These are phyloP conservation scores for Gari tellinella DNA, from an alignment of 2,888 invertebrate genomes.

Conservation along the genomic window DNA sequence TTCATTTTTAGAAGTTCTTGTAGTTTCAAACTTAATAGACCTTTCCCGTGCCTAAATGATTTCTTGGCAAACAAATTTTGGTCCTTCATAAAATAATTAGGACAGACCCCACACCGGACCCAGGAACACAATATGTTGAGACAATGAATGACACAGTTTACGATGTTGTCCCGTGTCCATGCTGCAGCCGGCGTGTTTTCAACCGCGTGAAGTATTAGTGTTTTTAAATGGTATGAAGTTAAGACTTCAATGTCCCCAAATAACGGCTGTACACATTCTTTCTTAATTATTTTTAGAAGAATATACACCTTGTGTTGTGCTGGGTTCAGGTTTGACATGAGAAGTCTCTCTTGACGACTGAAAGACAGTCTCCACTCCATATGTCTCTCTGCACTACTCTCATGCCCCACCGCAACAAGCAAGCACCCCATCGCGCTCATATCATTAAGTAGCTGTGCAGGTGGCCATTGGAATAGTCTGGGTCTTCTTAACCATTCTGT, in stretches of 20 bases:
- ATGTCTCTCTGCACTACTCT: neutral
- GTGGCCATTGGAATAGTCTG: neutral
- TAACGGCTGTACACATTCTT: constrained; percentile 2
- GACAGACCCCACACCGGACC: constrained; percentile 1
- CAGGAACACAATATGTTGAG: neutral
- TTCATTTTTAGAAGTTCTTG: no score
- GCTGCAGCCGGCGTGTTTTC: neutral
- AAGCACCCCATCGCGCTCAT: constrained; percentile 6
- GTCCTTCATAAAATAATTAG: constrained; percentile 12
- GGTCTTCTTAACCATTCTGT: neutral
- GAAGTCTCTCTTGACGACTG: constrained; percentile 16
- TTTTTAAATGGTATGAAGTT: constrained; percentile 13
- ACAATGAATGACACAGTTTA: neutral
- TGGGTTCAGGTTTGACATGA: constrained; percentile 25
- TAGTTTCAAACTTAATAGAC: no score
- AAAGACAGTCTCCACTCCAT: constrained; percentile 33
- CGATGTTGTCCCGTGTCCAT: neutral
- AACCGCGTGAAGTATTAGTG: constrained; percentile 1
- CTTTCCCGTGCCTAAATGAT: no score
- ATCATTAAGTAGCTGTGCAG: neutral
- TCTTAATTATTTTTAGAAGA: constrained; percentile 28
- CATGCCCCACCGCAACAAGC: constrained; percentile 6
- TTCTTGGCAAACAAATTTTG: constrained; percentile 1
- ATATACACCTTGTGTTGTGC: constrained; percentile 31
- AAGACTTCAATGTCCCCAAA: neutral